Evolutionary conservation across 2,113 vertebrate species (phyloP), one percentile per base, ranked within the genome.

Genomic region (Eretmochelys imbricata): DNA sequence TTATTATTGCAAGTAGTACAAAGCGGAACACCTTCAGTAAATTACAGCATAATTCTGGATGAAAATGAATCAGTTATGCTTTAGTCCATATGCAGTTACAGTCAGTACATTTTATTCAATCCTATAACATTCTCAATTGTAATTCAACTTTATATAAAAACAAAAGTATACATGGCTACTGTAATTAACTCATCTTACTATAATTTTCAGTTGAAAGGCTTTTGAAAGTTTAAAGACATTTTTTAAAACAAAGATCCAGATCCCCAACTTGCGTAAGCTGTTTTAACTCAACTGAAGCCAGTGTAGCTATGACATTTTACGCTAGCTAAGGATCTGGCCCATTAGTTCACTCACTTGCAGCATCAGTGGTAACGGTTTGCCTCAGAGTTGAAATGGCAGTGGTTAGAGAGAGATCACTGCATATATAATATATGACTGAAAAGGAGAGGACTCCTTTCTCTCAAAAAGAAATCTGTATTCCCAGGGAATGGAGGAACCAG

Each of bases 141-240:
- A 97, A 97, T 91, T 96, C 85, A 94, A 31, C 22, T 91, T 97
- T 84, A 97, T 86, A 87, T 91, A 93, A 89, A 79, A 46, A 95
- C 48, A 89, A 82, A 65, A 94, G 80, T 92, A 92, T 48, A 88
- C 49, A 50, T 91, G 87, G 90, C 53, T 91, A 54, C 84, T 92
- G 86, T 27, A 92, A 94, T 93, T 84, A 87, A 93, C 57, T 95
- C 53, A 82, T 89, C 62, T 83, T 94, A 55, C 48, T 82, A 29
- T 0, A 85, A 87, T 84, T 88, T 89, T 93, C 88, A 76, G 62
- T 2, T 89, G 88, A 97, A 88, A 81, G 72, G 88, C 75, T 84
- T 94, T 55, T 87, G 62, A 96, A 91, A 89, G 95, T 80, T 87
- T 53, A 62, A 87, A 91, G 62, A 92, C 24, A 75, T 42, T 50